These are phyloP conservation scores for Phylloscopus whistleri DNA, from an alignment of 2,113 vertebrate genomes.

Conservation along the genomic window DNA sequence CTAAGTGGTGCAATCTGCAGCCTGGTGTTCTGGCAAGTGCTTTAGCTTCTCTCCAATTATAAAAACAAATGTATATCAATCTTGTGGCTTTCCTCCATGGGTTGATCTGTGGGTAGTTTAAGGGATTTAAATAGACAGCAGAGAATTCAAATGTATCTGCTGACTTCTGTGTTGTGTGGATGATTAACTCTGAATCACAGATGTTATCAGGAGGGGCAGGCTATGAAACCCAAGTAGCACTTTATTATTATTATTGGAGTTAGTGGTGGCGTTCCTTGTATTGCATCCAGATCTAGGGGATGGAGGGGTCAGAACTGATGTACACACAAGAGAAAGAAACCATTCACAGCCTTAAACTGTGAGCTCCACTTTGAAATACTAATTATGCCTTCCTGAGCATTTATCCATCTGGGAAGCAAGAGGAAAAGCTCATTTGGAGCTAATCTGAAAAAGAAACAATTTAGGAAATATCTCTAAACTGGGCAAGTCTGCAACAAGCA, in stretches of 20 bases:
- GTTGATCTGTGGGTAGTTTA: neutral
- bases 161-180: constrained; percentile 7
- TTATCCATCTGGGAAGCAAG: neutral
- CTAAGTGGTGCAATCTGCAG: neutral
- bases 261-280: neutral
- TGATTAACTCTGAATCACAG: constrained; percentile 17
- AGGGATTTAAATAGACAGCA: constrained; percentile 11
- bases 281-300: neutral
- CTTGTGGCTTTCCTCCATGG: neutral
- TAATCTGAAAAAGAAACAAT: neutral
- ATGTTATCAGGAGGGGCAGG: constrained; percentile 8
- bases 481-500: constrained; percentile 14
- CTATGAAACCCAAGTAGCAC: neutral
- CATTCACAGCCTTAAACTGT: neutral
- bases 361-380: neutral
- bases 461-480: neutral
- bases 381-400: neutral
- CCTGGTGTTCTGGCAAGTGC: neutral
- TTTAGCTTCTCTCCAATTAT: neutral
- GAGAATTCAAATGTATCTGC: neutral
- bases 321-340: neutral
- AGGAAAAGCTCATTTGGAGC: neutral
- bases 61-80: too few relatives aligned
- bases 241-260: constrained; percentile 34
- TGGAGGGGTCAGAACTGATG: neutral